Base-by-base conservation (phyloP, 2,797 vertebrate genomes). In the Neostethus bicornis region DNA sequence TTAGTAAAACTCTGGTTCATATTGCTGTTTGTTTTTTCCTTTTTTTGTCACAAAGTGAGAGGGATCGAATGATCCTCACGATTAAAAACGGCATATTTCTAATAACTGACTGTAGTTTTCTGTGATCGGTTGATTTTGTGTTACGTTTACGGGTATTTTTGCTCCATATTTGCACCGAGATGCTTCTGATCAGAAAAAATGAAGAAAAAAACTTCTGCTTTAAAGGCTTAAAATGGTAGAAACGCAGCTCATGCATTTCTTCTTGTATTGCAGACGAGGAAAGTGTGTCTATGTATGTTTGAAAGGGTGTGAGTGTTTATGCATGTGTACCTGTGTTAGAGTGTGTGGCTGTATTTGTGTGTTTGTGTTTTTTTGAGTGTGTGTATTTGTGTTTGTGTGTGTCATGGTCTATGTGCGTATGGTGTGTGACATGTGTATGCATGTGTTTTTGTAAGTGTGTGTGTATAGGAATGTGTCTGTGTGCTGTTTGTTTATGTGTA, bases 241-340 rank as follows among this genome's bases (percentile, higher is more conserved):
- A 92, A 92, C 31, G 86, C 91, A 91, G 91, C 91, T 91, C 91
- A 91, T 92, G 91, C 91, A 92, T 92, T 92, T 89, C 91, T 90
- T 89, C 60, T 80, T 80, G 88, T 92, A 90, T 91, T 92, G 90
- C 89, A 91, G 86, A 89, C 77, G 79, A 86, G 87, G 84, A 89
- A 83, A 69, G 53, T 31, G 46, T 43, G 51, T 50, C 37, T 58
- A 38, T 59, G 56, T 68, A 63, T 67, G 43, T 68, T 35, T 75
- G 60, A 54, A 52, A n/a, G n/a, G n/a, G n/a, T n/a, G n/a, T n/a
- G n/a, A n/a, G n/a, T n/a, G n/a, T n/a, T n/a, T n/a, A n/a, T n/a
- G n/a, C n/a, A n/a, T n/a, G n/a, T n/a, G n/a, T n/a, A n/a, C n/a
- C n/a, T n/a, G n/a, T n/a, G n/a, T n/a, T n/a, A n/a, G n/a, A n/a